Evolutionary conservation across 2,888 invertebrate species (phyloP).

Genomic region (Parnassius smintheus): DNA sequence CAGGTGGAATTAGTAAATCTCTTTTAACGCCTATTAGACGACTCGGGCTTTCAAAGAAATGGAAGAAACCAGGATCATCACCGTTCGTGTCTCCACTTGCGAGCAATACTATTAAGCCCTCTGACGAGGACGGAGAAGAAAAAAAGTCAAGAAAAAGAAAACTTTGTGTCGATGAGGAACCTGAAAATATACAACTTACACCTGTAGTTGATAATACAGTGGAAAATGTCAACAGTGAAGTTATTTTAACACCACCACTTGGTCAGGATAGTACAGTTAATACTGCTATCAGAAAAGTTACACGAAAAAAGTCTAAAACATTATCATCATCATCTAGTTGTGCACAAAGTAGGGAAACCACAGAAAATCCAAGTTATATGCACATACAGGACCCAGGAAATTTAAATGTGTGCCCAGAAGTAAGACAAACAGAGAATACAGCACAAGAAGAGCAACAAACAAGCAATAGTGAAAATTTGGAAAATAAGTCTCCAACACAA

Average conservation of each 20-base stretch:
- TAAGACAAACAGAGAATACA: conserved; percentile 2
- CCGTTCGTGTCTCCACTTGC: conserved; percentile 67
- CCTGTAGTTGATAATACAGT: conserved; percentile 29
- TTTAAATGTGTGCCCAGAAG: conserved; percentile 9
- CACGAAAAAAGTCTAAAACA: conserved; percentile 26
- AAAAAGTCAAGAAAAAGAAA: conserved; percentile 50
- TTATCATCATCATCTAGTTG: conserved; percentile 5
- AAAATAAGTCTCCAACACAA: conserved; percentile 38
- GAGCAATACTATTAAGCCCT: conserved; percentile 33
- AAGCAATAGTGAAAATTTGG: conserved; percentile 25
- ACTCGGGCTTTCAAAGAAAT: conserved; percentile 75
- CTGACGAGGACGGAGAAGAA: conserved; percentile 35
- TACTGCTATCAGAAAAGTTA: conserved; percentile 21
- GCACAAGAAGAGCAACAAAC: conserved; percentile 6
- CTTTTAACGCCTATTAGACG: conserved; percentile 77
- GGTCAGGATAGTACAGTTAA: conserved; percentile 3
- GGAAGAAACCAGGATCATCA: conserved; percentile 58
- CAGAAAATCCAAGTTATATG: background rate
- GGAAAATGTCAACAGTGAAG: conserved; percentile 37
- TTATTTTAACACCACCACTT: conserved; percentile 22
- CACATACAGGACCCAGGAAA: background rate
- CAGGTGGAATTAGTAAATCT: conserved; percentile 75
- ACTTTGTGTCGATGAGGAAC: conserved; percentile 29
- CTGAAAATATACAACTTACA: conserved; percentile 23
- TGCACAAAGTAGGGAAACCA: conserved; percentile 4